These are phyloP conservation scores for Poeciliopsis retropinna DNA, from an alignment of 2,113 vertebrate genomes.

Conservation along the genomic window DNA sequence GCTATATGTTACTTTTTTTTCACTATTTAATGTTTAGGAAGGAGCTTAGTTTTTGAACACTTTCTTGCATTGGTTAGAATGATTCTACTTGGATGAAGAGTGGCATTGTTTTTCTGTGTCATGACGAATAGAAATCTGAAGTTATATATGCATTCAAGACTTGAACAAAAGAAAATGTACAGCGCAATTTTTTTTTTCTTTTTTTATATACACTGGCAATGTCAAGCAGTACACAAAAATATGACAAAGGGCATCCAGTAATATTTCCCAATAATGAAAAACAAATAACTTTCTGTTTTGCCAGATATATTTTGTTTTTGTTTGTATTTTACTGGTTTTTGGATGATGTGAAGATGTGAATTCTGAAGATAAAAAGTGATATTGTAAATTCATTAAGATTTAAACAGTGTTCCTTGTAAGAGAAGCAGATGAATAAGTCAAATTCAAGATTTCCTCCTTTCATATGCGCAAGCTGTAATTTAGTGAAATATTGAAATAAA, in stretches of 20 bases:
- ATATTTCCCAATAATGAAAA: background rate
- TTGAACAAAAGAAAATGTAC: background rate
- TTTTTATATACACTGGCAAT: background rate
- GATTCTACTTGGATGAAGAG: background rate
- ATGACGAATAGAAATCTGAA: background rate
- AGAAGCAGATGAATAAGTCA: background rate
- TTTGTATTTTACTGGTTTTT: background rate
- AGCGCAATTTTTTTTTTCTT: background rate
- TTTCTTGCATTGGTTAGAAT: conserved; percentile 18
- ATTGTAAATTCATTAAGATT: background rate
- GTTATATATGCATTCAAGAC: background rate
- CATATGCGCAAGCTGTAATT: conserved; percentile 1
- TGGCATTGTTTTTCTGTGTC: conserved; percentile 9
- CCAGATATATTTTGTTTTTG: background rate
- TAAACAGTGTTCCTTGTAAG: background rate
- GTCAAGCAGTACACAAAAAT: background rate
- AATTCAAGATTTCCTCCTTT: conserved; percentile 1
- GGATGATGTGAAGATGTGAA: conserved; percentile 6
- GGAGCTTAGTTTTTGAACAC: conserved; percentile 33
- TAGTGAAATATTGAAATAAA: background rate
- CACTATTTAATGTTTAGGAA: conserved; percentile 40
- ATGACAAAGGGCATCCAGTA: background rate
- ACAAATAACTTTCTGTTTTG: conserved; percentile 3
- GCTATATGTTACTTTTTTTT: conserved; percentile 21
- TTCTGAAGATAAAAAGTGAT: conserved; percentile 37